These are phyloP conservation scores for Diplodus puntazzo DNA, from an alignment of 2,797 vertebrate genomes.

Conservation along the genomic window DNA sequence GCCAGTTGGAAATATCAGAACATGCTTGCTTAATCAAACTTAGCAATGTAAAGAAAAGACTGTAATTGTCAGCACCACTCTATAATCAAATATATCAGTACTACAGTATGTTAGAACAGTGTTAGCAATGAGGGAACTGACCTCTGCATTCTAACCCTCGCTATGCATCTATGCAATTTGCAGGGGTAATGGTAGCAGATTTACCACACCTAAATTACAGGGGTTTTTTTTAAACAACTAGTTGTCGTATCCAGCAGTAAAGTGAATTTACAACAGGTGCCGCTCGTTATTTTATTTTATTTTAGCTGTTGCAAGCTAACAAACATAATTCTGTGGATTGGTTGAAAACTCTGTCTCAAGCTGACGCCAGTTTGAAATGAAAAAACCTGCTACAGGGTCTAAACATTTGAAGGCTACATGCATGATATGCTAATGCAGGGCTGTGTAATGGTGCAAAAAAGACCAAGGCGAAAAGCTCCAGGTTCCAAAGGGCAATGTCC, in stretches of 20 bases:
- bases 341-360: neutral
- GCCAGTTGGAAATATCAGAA: neutral
- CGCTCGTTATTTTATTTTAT: neutral
- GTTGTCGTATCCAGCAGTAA: no score
- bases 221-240: neutral
- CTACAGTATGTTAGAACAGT: neutral
- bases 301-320: neutral
- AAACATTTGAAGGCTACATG: neutral
- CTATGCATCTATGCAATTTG: neutral
- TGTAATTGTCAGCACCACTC: neutral
- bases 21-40: neutral
- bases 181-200: neutral
- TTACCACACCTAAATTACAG: neutral
- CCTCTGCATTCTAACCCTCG: neutral
- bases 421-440: neutral
- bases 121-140: neutral
- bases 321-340: neutral
- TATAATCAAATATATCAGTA: neutral
- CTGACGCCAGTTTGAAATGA: neutral
- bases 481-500: neutral
- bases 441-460: slow-evolving; percentile 19
- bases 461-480: neutral
- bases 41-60: neutral
- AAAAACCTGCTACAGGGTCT: neutral
- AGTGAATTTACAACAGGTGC: neutral